phyloP scores from a whole-genome alignment of 2,797 vertebrate genomes.

The Pampus argenteus region DNA sequence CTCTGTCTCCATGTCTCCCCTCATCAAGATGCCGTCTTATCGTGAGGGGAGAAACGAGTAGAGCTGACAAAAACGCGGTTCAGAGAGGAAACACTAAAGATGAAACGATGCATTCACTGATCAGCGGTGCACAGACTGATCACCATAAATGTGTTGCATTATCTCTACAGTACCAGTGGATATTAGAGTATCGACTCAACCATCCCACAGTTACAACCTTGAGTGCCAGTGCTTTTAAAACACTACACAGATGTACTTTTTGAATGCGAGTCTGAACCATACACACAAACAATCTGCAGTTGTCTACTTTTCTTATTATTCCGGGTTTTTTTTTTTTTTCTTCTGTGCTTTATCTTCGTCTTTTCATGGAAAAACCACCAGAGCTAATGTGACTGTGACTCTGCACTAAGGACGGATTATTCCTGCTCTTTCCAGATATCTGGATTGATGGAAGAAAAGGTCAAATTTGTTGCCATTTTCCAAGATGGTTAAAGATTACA shows the following conservation, averaged over 20 bases:
- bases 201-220: constrained; percentile 44
- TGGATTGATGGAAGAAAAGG: constrained; percentile 33
- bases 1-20: constrained; percentile 75
- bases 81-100: constrained; percentile 60
- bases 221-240: constrained; percentile 71
- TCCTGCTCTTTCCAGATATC: constrained; percentile 64
- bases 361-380: constrained; percentile 58
- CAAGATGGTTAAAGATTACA: constrained; percentile 24
- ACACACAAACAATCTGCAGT: constrained; percentile 24
- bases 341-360: constrained; percentile 55
- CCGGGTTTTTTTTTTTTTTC: constrained; percentile 27
- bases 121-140: constrained; percentile 51
- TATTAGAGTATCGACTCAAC: constrained; percentile 27
- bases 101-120: constrained; percentile 39
- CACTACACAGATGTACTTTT: constrained; percentile 60
- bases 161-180: constrained; percentile 50
- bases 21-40: constrained; percentile 66
- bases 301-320: constrained; percentile 46
- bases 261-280: constrained; percentile 49
- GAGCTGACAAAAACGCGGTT: constrained; percentile 58
- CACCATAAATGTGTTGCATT: constrained; percentile 31
- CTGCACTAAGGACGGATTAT: constrained; percentile 65
- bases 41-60: constrained; percentile 59
- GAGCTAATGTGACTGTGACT: constrained; percentile 70
- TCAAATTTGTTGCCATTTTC: constrained; percentile 52